Evolutionary conservation across 2,797 vertebrate genomes (phyloP).

Genomic region (Manis crassicaudata): DNA sequence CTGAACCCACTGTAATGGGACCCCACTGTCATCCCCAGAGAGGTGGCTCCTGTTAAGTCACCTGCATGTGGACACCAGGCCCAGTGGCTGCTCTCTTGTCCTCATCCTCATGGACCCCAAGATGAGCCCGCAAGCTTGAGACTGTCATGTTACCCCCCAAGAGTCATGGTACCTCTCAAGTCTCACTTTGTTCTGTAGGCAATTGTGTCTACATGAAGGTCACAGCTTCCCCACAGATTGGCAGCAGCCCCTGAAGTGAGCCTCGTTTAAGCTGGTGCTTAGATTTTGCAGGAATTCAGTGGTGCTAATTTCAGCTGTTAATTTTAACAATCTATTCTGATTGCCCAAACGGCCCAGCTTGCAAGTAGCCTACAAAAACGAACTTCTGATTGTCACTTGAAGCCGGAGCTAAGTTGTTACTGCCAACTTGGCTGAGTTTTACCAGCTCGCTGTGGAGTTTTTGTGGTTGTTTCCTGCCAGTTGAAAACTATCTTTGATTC

Average conservation of each 20-base stretch:
- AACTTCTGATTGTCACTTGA: neutral
- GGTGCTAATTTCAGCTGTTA: neutral
- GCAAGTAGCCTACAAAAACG: neutral
- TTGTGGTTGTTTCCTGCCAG: neutral
- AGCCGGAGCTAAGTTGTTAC: neutral
- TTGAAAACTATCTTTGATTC: conserved; percentile 4
- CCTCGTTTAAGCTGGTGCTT: neutral
- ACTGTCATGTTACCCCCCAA: too few relatives aligned
- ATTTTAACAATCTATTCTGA: conserved; percentile 38
- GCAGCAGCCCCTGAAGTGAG: neutral
- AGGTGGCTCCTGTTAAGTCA: neutral
- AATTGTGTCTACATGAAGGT: accelerated
- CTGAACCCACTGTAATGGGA: too few relatives aligned
- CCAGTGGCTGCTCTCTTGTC: neutral
- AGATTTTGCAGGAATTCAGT: neutral
- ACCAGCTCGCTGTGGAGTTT: neutral
- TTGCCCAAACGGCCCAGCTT: neutral
- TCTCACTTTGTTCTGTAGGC: neutral
- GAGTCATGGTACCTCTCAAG: accelerated
- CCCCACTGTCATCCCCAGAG: neutral
- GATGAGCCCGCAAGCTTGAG: too few relatives aligned
- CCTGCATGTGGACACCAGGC: accelerated
- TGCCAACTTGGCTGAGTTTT: conserved; percentile 12
- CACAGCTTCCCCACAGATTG: neutral
- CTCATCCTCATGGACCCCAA: neutral